phyloP scores from a whole-genome alignment of 1,140 invertebrate species.

The Calephelis nemesis region DNA sequence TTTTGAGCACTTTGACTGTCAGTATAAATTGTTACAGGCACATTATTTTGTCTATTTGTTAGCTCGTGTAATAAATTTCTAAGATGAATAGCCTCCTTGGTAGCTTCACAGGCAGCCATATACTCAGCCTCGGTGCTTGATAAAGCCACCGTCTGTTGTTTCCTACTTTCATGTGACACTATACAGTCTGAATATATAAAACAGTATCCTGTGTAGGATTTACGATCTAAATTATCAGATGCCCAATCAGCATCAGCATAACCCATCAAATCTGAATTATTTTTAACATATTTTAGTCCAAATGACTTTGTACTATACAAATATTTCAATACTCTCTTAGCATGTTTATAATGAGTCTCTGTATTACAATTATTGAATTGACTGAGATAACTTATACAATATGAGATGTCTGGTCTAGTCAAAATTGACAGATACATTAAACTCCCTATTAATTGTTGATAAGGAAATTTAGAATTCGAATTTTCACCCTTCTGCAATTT shows the following conservation, averaged over 20 bases:
- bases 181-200: conserved; percentile 27
- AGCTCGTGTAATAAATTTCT: conserved; percentile 22
- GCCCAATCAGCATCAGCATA: conserved; percentile 33
- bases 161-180: conserved; percentile 27
- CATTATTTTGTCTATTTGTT: background rate
- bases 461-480: conserved; percentile 6
- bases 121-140: no score
- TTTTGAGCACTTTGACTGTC: conserved; percentile 25
- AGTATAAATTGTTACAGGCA: background rate
- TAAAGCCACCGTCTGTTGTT: no score
- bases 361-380: conserved; percentile 3
- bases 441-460: conserved; percentile 17
- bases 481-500: conserved; percentile 6
- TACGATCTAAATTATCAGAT: conserved; percentile 25
- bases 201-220: conserved; percentile 33
- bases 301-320: conserved; percentile 25
- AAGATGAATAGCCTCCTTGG: conserved; percentile 23
- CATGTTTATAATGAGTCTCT: no score
- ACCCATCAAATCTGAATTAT: conserved; percentile 27
- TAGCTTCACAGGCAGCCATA: background rate
- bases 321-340: conserved; percentile 30
- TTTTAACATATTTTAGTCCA: conserved; percentile 30
- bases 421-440: conserved; percentile 19
- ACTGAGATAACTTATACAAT: conserved; percentile 17
- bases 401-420: conserved; percentile 17